Percentiles rank a stretch among this genome's conserved stretches.
Conservation (phyloP, 2,888 invertebrate genomes). For the Patella depressa region DNA sequence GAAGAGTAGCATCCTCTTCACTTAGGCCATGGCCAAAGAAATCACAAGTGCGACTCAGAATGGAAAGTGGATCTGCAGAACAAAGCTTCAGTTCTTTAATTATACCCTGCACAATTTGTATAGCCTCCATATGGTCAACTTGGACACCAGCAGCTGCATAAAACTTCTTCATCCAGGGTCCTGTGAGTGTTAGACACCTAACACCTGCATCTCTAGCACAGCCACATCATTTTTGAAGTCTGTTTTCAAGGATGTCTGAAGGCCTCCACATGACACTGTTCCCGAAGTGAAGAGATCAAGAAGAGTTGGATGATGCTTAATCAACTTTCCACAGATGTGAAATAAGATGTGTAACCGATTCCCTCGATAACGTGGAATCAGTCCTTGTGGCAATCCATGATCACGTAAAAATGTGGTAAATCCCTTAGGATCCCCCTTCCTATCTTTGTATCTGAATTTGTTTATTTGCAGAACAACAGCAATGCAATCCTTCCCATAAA, state of each 20-base stretch:
- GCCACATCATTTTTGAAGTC: constrained; percentile 25
- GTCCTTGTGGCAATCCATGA: constrained; percentile 22
- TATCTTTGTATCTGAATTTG: constrained; percentile 38
- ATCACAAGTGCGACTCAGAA: constrained; percentile 4
- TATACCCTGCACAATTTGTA: constrained; percentile 16
- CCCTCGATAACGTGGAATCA: constrained; percentile 36
- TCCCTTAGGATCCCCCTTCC: constrained; percentile 39
- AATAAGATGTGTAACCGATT: constrained; percentile 37
- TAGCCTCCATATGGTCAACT: constrained; percentile 16
- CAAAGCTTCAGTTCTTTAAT: constrained; percentile 9
- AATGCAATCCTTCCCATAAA: constrained; percentile 35
- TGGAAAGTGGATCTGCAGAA: constrained; percentile 5
- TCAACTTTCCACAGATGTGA: constrained; percentile 29
- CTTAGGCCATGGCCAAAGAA: constrained; percentile 14
- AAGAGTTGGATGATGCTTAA: constrained; percentile 21
- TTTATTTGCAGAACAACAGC: constrained; percentile 36
- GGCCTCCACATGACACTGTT: constrained; percentile 30
- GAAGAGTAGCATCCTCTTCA: neutral
- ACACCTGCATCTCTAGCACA: constrained; percentile 29
- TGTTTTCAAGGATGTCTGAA: constrained; percentile 17
- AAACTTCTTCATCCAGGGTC: constrained; percentile 32
- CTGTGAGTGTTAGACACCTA: constrained; percentile 26
- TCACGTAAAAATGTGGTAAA: constrained; percentile 30
- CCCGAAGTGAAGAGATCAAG: constrained; percentile 20
- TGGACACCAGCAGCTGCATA: constrained; percentile 23